Evolutionary conservation across 2,113 vertebrate genomes (phyloP), one percentile per base, ranked within the genome.

Genomic region (Archocentrus centrarchus): DNA sequence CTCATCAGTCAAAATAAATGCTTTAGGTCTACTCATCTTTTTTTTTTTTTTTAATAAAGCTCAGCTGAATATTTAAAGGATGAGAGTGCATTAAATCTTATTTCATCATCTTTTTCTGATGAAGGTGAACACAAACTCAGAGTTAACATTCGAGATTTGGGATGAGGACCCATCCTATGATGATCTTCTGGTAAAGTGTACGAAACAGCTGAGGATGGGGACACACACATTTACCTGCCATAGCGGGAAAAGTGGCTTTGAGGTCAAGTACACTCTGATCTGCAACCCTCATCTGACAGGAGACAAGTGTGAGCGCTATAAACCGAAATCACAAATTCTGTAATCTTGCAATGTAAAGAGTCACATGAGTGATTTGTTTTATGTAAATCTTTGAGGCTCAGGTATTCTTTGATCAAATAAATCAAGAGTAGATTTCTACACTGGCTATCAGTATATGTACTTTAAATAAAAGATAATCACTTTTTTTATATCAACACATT

Each of bases 221-320:
- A 86, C 32, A 11, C 84, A 84, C 59, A 50, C 0, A 3, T 7
- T 55, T 7, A 47, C 1, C 24, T 94, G 92, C 5, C 0, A 5
- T 0, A 7, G 1, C 11, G 17, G 0, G 10, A 0, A 0, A 11
- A 60, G 86, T 2, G 53, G 0, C 10, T 22, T 92, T 7, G 1
- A 7, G 1, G n/a, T 91, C 35, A 0, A 7, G 35, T 92, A 87
- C 39, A 80, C 58, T 13, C 75, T 93, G 20, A 81, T 1, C 22
- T 92, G 91, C 7, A 2, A 84, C 62, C 10, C 0, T 8, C 7
- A 89, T 17, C 80, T 93, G 53, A 92, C 83, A 20, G 92, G 93
- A 64, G 17, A 76, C 7, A 64, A 13, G 14, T 93, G 93, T 41
- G 2, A 88, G 0, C 15, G 1, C 0, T 91, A 91, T 76, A 78